Evolutionary conservation across 2,797 vertebrate species (phyloP), one percentile per base, ranked within the genome.

Genomic region (Meda fulgida): DNA sequence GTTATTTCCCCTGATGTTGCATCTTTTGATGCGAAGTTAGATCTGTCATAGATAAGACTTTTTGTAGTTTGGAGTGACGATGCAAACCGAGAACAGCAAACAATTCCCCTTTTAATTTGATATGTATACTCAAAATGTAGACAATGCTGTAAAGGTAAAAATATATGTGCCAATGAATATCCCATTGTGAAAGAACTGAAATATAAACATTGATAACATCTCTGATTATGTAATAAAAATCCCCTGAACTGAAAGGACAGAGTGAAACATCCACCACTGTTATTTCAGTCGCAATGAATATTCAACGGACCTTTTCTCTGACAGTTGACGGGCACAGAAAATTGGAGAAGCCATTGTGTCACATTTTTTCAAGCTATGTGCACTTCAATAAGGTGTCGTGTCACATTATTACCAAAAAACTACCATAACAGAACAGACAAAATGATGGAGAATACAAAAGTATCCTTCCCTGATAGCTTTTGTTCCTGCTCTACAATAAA

Each of bases 251-350:
- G 40, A 80, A 58, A 71, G 48, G 40, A 71, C 66, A 55, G 80
- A 40, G 34, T 29, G 67, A 81, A 55, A 71, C 21, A 29, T 81
- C 36, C 51, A 71, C 8, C 29, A 21, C 55, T 34, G 26, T 55
- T 69, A 69, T 81, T 81, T 69, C 66, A 81, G 48, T 81, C 65
- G 1, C 23, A 9, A 51, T 81, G 46, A 69, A 80, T 80, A 67
- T 80, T 80, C 65, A 69, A 55, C 66, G 71, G 23, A 29, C 31
- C 31, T 55, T 70, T 80, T 81, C 51, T 69, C 23, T 81, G 79
- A 81, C 51, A 58, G 67, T 14, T 65, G 77, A 79, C 9, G 7
- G 16, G 34, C n/a, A 29, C 31, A 40, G 53, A 81, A 81, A 70
- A 81, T n/a, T 53, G 31, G 40, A 71, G 9, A 18, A 40, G 16